Evolutionary conservation across 2,113 vertebrate species (phyloP).

Genomic region (Poicephalus gulielmi): DNA sequence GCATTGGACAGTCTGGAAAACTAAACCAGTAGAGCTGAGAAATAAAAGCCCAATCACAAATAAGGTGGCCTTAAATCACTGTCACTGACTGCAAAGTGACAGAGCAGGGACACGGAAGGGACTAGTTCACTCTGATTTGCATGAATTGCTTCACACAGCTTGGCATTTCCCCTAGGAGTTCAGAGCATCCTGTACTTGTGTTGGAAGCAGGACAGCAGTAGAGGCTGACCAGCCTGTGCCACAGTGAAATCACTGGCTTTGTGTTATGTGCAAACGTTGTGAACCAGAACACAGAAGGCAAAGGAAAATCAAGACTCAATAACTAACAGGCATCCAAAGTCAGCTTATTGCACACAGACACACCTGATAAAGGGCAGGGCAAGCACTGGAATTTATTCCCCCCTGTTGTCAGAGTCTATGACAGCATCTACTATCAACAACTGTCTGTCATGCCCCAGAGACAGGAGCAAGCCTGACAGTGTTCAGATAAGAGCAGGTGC

Average conservation of each 20-base stretch:
- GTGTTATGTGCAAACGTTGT: rapidly evolving
- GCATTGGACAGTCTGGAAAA: not conserved
- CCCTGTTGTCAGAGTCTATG: not conserved
- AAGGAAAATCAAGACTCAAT: not conserved
- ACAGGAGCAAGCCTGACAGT: not conserved
- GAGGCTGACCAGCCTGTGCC: not conserved
- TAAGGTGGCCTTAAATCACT: not conserved
- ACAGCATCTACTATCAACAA: not conserved
- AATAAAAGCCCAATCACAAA: not conserved
- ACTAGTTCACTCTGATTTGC: not conserved
- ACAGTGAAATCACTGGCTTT: not conserved
- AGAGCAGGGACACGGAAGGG: not conserved
- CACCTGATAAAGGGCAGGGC: not conserved
- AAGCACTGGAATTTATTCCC: not conserved
- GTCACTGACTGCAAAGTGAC: not conserved
- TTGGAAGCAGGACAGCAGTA: not conserved
- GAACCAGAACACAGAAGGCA: not conserved
- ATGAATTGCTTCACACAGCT: not conserved
- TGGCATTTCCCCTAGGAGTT: not conserved
- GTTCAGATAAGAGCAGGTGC: not conserved
- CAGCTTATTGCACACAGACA: rapidly evolving
- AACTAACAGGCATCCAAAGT: not conserved
- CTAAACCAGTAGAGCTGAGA: not conserved
- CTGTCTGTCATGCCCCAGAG: not conserved
- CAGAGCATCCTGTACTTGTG: not conserved